These are phyloP conservation scores for Rhizomys pruinosus DNA, from an alignment of 2,113 vertebrate species.

Conservation along the genomic window DNA sequence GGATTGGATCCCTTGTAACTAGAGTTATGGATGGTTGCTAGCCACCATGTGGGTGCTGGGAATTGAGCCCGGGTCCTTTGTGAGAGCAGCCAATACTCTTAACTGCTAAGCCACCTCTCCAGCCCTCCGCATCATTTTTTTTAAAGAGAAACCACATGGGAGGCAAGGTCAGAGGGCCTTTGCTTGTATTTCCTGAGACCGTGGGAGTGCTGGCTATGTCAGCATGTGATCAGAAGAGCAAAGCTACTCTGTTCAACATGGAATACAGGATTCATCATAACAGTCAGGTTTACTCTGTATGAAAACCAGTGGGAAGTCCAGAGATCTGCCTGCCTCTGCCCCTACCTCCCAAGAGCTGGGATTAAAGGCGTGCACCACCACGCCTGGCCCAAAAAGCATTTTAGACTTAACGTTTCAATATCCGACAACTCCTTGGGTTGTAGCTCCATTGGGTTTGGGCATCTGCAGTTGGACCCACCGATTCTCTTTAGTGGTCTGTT, in stretches of 20 bases:
- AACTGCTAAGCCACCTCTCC: too few species aligned
- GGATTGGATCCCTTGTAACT: too few species aligned
- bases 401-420: too few species aligned
- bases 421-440: neutral
- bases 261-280: neutral
- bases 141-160: neutral
- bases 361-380: too few species aligned
- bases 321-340: neutral
- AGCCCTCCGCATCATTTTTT: neutral
- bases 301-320: neutral
- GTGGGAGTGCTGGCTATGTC: neutral
- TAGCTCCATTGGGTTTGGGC: neutral
- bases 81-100: too few species aligned
- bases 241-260: neutral
- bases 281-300: neutral
- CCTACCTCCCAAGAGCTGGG: too few species aligned
- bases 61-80: too few species aligned
- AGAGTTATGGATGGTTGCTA: too few species aligned
- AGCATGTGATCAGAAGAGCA: neutral
- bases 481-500: neutral
- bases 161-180: neutral
- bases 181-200: neutral
- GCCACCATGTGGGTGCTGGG: too few species aligned
- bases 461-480: neutral
- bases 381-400: too few species aligned